Percentiles rank a stretch among this genome's conserved stretches.
Conservation (phyloP, 2,113 vertebrate genomes). For the Acanthisitta chloris region DNA sequence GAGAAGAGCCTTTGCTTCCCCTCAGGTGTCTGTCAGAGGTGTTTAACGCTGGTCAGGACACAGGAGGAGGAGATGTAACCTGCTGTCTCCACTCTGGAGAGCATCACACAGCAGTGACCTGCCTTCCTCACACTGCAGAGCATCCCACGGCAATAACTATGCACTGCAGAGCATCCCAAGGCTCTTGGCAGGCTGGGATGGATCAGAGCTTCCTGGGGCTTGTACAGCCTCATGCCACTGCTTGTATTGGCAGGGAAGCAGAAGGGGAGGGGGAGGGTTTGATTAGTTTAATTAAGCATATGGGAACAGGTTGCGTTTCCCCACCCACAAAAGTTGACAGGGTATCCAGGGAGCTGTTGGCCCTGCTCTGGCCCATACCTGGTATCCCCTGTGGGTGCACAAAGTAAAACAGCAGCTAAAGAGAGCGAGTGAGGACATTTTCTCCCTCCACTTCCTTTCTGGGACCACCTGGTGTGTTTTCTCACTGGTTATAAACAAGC, state of each 20-base stretch:
- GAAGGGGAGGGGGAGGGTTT: neutral
- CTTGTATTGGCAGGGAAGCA: neutral
- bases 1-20: neutral
- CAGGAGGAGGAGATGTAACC: neutral
- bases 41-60: neutral
- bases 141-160: accelerated
- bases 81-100: accelerated
- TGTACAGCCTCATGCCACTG: accelerated
- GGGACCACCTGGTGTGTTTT: neutral
- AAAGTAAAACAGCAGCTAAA: neutral
- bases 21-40: neutral
- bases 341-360: neutral
- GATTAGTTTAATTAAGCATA: neutral
- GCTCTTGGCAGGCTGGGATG: neutral
- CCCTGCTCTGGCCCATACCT: neutral
- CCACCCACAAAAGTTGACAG: neutral
- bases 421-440: neutral
- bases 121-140: accelerated
- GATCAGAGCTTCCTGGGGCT: neutral
- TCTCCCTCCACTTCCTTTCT: neutral
- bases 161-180: neutral
- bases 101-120: neutral
- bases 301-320: neutral
- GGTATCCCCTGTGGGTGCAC: neutral
- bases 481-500: neutral